Base-by-base conservation (phyloP, 2,797 vertebrate species). In the Lophotriccus pileatus region DNA sequence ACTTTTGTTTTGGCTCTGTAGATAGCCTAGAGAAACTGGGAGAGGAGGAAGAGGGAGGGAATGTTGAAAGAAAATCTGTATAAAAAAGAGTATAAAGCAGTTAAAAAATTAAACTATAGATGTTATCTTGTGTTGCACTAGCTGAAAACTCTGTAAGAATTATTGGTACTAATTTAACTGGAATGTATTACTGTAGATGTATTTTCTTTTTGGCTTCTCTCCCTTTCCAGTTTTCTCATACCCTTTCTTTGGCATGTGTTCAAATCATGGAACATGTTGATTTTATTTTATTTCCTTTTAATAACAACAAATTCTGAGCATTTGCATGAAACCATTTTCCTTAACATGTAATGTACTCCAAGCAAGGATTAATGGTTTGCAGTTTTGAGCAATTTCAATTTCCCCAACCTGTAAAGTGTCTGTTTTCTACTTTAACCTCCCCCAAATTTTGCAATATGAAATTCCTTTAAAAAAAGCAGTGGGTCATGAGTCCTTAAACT, bases 181-280 rank as follows among this genome's bases (percentile, higher is more conserved):
- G 94, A 94, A 94, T 82, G 73, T 84, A 66, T 92, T 84, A 28
- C 47, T 85, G 84, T 73, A 89, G 76, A 88, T 91, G 47, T 72
- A 62, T 94, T 97, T 97, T 94, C 58, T 69, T 90, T 90, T 88
- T 95, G 94, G 93, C 87, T 91, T 87, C 41, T 88, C 14, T 93
- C 79, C 83, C 63, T 64, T 89, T 66, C 47, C 34, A 73, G 30
- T 91, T 95, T 94, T 96, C 94, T 94, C 94, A 94, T 95, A 91
- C 87, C 47, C 87, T 86, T 78, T 93, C 69, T 86, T 81, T 93
- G 94, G 91, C 87, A n/a, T 34, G 27, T 43, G 22, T 81, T 92
- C 94, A 95, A 86, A 93, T 92, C 69, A 63, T 22, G 59, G 76
- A 88, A 41, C 47, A 55, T 63, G 28, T 73, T 52, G 62, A 76